Conservation (phyloP, 2,113 vertebrate genomes). For the Carassius carassius region DNA sequence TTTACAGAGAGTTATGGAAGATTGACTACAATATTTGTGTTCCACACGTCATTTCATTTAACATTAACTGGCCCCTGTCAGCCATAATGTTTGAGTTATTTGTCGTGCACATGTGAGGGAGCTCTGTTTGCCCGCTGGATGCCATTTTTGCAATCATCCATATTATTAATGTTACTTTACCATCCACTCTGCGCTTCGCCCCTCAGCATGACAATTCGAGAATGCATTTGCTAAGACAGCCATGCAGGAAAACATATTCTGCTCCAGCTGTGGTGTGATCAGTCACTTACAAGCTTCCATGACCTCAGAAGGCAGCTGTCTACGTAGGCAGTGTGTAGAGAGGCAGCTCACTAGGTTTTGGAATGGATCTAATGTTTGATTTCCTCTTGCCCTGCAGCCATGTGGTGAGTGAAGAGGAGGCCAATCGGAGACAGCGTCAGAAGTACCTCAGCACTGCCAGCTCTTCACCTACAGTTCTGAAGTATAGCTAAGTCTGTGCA, state of each 20-base stretch:
- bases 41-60: too few relatives aligned
- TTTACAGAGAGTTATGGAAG: conserved; percentile 31
- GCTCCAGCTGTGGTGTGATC: conserved; percentile 10
- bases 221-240: conserved; percentile 39
- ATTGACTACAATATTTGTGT: conserved; percentile 21
- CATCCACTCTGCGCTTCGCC: conserved; percentile 12
- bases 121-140: conserved; percentile 12
- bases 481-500: background rate
- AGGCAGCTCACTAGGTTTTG: conserved; percentile 21
- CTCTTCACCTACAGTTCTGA: conserved; percentile 28
- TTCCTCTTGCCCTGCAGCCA: conserved; percentile 20
- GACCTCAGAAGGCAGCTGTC: conserved; percentile 26
- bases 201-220: conserved; percentile 20
- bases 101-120: background rate
- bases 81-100: conserved; percentile 32
- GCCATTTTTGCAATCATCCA: conserved; percentile 46
- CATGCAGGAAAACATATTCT: conserved; percentile 1
- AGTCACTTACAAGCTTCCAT: conserved; percentile 4
- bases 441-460: background rate
- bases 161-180: conserved; percentile 46
- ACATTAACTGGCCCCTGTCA: conserved; percentile 8
- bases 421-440: background rate
- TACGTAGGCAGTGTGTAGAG: background rate
- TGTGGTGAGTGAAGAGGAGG: conserved; percentile 19
- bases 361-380: conserved; percentile 21